phyloP scores from a whole-genome alignment of 1,140 invertebrate species.

The Mylabris phalerata region DNA sequence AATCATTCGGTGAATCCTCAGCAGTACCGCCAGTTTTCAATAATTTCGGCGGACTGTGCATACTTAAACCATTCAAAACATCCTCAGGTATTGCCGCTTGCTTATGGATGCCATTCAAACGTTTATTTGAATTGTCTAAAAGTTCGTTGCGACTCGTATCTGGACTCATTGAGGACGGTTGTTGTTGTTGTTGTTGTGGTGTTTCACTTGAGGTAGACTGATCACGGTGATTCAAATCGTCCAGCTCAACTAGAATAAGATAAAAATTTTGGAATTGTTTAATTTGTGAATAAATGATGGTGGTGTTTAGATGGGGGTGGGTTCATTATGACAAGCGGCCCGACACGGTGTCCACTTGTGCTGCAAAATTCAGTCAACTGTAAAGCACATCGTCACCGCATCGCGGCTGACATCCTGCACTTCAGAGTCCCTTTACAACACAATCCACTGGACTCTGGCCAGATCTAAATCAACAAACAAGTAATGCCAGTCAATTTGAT shows the following conservation, averaged over 20 bases:
- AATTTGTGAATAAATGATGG: too few species aligned
- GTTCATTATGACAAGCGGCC: slow-evolving; percentile 26
- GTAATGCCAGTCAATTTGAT: too few species aligned
- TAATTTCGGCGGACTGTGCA: slow-evolving; percentile 18
- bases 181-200: not conserved
- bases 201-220: not conserved
- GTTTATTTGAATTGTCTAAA: slow-evolving; percentile 17
- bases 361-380: slow-evolving; percentile 20
- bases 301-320: too few species aligned
- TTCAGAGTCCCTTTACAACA: not conserved
- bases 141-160: slow-evolving; percentile 36
- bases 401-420: slow-evolving; percentile 21
- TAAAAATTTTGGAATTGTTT: not conserved
- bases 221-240: slow-evolving; percentile 2
- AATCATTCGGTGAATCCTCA: slow-evolving; percentile 22
- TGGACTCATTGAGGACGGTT: slow-evolving; percentile 28
- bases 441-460: too few species aligned
- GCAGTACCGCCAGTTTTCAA: slow-evolving; percentile 24
- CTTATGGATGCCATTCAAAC: slow-evolving; percentile 21
- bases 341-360: slow-evolving; percentile 30
- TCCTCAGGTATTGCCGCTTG: slow-evolving; percentile 22
- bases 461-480: too few species aligned
- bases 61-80: slow-evolving; percentile 22
- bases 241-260: slow-evolving; percentile 22
- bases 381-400: slow-evolving; percentile 24